Percentiles rank a stretch among this genome's conserved stretches.
These are phyloP conservation scores for Meloidogyne hapla DNA, from an alignment of 1,140 invertebrate species.

Conservation along the genomic window DNA sequence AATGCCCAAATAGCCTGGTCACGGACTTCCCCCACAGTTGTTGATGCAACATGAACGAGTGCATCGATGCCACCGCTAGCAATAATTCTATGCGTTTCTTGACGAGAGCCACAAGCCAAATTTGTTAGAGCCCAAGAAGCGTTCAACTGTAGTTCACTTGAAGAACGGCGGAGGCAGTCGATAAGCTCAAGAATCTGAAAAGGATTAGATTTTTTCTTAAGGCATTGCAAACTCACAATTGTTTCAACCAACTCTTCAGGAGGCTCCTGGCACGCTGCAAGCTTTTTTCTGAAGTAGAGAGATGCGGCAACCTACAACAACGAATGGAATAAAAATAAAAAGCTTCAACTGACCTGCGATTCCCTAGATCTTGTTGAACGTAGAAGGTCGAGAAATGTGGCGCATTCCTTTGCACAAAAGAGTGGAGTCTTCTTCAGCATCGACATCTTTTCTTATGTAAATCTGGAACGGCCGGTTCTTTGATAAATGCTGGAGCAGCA, in stretches of 20 bases:
- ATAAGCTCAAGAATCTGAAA: conserved; percentile 32
- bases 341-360: background rate
- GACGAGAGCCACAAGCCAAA: conserved; percentile 34
- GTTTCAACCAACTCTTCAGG: conserved; percentile 27
- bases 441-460: background rate
- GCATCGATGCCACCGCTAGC: conserved; percentile 25
- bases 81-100: conserved; percentile 37
- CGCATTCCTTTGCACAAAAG: conserved; percentile 13
- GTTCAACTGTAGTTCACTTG: conserved; percentile 32
- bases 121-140: conserved; percentile 38
- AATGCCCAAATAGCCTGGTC: conserved; percentile 36
- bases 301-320: conserved; percentile 25
- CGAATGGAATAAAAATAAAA: background rate
- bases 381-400: conserved; percentile 18
- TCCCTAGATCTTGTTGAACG: conserved; percentile 1
- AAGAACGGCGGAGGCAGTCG: conserved; percentile 27
- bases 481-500: background rate
- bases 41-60: conserved; percentile 22
- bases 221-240: conserved; percentile 11
- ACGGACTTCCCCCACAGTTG: conserved; percentile 25
- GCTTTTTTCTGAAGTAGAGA: conserved; percentile 37
- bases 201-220: background rate
- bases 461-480: background rate
- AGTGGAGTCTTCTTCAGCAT: background rate
- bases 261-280: conserved; percentile 37